Conservation (phyloP, 2,797 vertebrate species). For the Lophius americanus region DNA sequence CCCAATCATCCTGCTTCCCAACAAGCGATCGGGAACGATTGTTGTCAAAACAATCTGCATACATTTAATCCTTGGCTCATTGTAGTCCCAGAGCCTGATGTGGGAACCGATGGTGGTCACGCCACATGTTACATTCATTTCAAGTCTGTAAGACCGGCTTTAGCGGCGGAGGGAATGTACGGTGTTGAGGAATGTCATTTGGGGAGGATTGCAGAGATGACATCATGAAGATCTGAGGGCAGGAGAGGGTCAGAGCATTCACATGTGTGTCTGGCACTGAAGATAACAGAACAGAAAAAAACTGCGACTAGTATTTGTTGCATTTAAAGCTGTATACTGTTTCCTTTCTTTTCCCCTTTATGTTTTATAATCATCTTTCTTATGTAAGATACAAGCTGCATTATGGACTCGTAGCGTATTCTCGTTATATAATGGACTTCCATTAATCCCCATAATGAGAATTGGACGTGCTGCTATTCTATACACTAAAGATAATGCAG, state of each 20-base stretch:
- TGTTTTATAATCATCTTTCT: slow-evolving; percentile 28
- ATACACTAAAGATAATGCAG: background rate
- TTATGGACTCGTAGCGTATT: slow-evolving; percentile 18
- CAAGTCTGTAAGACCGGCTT: slow-evolving; percentile 49
- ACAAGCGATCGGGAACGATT: slow-evolving; percentile 11
- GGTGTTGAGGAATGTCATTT: slow-evolving; percentile 41
- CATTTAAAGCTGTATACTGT: background rate
- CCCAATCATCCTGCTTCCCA: background rate
- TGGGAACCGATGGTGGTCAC: slow-evolving; percentile 16
- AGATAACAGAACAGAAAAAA: background rate
- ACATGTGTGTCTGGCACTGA: slow-evolving; percentile 3
- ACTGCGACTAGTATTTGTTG: background rate
- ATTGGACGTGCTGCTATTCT: slow-evolving; percentile 8
- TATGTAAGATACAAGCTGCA: slow-evolving; percentile 59
- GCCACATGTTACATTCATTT: slow-evolving; percentile 37
- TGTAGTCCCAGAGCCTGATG: slow-evolving; percentile 41
- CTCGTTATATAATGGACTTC: slow-evolving; percentile 52
- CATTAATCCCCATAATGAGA: slow-evolving; percentile 50
- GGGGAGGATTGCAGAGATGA: slow-evolving; percentile 28
- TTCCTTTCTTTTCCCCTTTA: background rate
- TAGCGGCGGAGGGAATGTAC: slow-evolving; percentile 52
- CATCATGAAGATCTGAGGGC: slow-evolving; percentile 10
- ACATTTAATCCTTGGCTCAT: slow-evolving; percentile 47
- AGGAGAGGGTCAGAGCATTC: background rate
- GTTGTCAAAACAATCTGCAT: slow-evolving; percentile 18